phyloP scores from a whole-genome alignment of 2,113 vertebrate species.

The Tursiops truncatus region DNA sequence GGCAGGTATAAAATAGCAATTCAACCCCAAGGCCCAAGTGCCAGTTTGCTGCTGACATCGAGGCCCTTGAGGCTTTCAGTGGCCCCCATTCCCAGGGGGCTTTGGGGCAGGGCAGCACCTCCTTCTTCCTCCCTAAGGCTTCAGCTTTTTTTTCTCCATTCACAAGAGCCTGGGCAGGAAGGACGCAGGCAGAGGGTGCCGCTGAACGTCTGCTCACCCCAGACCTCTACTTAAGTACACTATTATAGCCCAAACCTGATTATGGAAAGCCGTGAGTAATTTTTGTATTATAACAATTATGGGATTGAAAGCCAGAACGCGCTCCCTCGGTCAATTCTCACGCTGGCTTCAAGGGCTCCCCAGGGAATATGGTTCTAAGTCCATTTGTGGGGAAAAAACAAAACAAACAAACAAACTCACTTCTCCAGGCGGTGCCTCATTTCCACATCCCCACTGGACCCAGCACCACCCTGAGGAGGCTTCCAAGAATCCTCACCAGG shows the following conservation, averaged over 20 bases:
- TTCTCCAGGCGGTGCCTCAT: not conserved
- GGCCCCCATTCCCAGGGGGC: not conserved
- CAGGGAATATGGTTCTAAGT: not conserved
- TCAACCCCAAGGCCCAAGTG: not conserved
- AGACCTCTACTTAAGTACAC: not conserved
- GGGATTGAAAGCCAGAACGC: slow-evolving; percentile 39
- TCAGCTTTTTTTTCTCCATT: not conserved
- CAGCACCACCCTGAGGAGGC: not conserved
- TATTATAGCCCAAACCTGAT: slow-evolving; percentile 29
- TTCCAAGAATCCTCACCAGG: not conserved
- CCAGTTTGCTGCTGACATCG: not conserved
- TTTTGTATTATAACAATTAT: slow-evolving; percentile 36
- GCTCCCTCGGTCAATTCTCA: slow-evolving; percentile 38
- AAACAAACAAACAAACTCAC: too few species aligned
- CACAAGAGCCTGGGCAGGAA: not conserved
- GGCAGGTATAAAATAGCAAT: not conserved
- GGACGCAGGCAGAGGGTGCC: not conserved
- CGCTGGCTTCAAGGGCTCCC: slow-evolving; percentile 42
- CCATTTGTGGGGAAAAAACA: not conserved
- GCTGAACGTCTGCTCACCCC: not conserved
- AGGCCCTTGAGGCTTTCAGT: not conserved
- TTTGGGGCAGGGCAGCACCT: not conserved
- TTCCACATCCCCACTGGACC: too few species aligned
- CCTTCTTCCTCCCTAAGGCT: not conserved
- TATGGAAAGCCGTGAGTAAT: slow-evolving; percentile 10